A percentile compares a stretch with the other conserved stretches of the same genome.
phyloP scores from a whole-genome alignment of 2,797 vertebrate genomes.

The Tachyglossus aculeatus region DNA sequence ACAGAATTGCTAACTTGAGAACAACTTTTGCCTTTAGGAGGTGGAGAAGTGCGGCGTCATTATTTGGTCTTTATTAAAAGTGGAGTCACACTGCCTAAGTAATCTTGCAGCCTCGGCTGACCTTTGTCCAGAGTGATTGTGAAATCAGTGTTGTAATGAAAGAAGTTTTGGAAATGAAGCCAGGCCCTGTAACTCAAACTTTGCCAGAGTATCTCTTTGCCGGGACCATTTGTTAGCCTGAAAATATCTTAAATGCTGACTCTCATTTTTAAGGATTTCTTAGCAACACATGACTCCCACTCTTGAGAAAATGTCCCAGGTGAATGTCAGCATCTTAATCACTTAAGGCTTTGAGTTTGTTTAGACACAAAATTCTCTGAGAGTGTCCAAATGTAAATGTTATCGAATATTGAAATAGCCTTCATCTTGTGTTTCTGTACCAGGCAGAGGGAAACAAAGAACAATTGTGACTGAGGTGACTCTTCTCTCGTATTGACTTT shows the following conservation, averaged over 20 bases:
- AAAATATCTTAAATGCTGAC: slow-evolving; percentile 56
- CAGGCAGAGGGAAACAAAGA: not conserved
- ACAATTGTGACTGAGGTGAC: not conserved
- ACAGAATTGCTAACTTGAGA: not conserved
- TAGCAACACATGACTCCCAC: slow-evolving; percentile 24
- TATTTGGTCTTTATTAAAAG: not conserved
- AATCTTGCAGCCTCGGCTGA: slow-evolving; percentile 8
- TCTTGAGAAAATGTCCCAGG: slow-evolving; percentile 39
- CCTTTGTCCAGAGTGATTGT: not conserved
- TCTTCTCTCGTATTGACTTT: slow-evolving; percentile 32
- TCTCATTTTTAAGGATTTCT: slow-evolving; percentile 37
- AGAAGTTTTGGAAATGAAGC: not conserved
- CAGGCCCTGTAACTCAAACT: slow-evolving; percentile 28
- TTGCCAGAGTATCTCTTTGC: slow-evolving; percentile 13
- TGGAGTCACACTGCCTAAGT: not conserved
- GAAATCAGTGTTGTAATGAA: slow-evolving; percentile 21
- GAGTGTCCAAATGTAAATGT: slow-evolving; percentile 21
- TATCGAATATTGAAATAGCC: slow-evolving; percentile 37
- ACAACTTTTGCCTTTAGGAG: not conserved
- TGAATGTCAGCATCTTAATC: slow-evolving; percentile 33
- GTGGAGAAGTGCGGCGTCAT: not conserved
- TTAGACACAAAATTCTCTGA: slow-evolving; percentile 16
- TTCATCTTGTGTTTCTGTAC: not conserved
- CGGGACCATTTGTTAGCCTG: slow-evolving; percentile 48
- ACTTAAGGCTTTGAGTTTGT: slow-evolving; percentile 24